phyloP scores from a whole-genome alignment of 2,113 vertebrate species.

The Lates calcarifer region DNA sequence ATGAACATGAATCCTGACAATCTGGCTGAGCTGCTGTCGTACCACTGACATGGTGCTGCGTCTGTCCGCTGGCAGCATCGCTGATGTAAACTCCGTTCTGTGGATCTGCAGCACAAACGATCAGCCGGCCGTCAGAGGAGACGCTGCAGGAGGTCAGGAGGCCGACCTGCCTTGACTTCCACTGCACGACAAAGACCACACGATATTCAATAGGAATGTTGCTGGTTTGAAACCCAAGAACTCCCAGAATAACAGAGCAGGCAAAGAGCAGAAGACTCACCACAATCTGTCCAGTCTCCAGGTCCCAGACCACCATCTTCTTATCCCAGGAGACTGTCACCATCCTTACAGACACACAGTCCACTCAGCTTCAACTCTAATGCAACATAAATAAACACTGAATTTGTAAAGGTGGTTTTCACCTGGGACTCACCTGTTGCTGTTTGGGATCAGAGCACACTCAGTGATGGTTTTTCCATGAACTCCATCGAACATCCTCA shows the following conservation, averaged over 20 bases:
- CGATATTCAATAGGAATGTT: not conserved
- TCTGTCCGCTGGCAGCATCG: conserved; percentile 58
- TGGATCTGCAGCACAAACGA: conserved; percentile 79
- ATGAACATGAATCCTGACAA: not conserved
- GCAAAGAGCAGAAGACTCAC: conserved; percentile 63
- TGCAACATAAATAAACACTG: not conserved
- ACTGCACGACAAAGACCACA: conserved; percentile 63
- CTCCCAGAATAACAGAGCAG: not conserved
- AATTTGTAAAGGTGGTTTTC: not conserved
- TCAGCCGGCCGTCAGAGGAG: conserved; percentile 81
- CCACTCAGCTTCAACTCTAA: too few species aligned
- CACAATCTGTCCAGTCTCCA: conserved; percentile 85
- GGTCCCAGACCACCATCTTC: conserved; percentile 83
- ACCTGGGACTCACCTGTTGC: conserved; percentile 79
- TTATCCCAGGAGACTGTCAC: conserved; percentile 86
- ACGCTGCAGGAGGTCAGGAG: conserved; percentile 83
- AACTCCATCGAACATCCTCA: conserved; percentile 74
- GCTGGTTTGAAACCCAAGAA: not conserved
- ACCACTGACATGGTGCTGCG: conserved; percentile 76
- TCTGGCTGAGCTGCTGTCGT: not conserved
- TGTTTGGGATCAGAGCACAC: conserved; percentile 81
- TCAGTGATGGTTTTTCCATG: conserved; percentile 79
- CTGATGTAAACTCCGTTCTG: conserved; percentile 73
- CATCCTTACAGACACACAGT: conserved; percentile 73
- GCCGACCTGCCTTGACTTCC: conserved; percentile 74